Conservation (phyloP, 2,888 invertebrate species). For the Erebia aethiops region DNA sequence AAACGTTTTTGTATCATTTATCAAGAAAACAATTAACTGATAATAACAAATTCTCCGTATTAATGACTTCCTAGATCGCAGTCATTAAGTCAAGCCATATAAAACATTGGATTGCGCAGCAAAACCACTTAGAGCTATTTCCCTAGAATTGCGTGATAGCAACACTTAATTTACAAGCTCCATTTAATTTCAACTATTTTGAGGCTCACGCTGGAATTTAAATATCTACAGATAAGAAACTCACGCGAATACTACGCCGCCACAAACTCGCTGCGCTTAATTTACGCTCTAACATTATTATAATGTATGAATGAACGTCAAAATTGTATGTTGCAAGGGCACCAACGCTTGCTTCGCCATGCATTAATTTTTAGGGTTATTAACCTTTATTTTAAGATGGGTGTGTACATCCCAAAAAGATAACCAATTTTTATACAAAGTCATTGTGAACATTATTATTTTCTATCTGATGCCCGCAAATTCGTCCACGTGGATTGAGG, state of each 20-base stretch:
- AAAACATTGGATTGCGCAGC: conserved; percentile 66
- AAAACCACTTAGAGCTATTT: conserved; percentile 78
- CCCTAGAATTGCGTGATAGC: conserved; percentile 79
- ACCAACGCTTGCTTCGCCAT: neutral
- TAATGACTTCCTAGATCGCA: conserved; percentile 45
- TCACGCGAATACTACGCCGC: conserved; percentile 70
- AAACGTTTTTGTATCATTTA: neutral
- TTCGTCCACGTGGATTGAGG: too few species aligned
- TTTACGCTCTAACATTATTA: conserved; percentile 60
- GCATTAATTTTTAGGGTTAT: neutral
- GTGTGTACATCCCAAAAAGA: too few species aligned
- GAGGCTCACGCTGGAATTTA: conserved; percentile 57
- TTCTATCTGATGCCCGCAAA: too few species aligned
- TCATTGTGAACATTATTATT: too few species aligned
- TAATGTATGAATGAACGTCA: neutral
- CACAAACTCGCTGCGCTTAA: conserved; percentile 56
- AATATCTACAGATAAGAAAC: conserved; percentile 75
- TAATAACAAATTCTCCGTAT: conserved; percentile 30
- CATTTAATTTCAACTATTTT: conserved; percentile 61
- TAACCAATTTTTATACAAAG: too few species aligned
- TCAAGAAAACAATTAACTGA: conserved; percentile 26
- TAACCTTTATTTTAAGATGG: too few species aligned
- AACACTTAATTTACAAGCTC: conserved; percentile 78
- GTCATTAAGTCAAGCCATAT: conserved; percentile 60
- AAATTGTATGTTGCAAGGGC: neutral